These are phyloP conservation scores for Maniola jurtina DNA, from an alignment of 1,140 invertebrate species.

Conservation along the genomic window DNA sequence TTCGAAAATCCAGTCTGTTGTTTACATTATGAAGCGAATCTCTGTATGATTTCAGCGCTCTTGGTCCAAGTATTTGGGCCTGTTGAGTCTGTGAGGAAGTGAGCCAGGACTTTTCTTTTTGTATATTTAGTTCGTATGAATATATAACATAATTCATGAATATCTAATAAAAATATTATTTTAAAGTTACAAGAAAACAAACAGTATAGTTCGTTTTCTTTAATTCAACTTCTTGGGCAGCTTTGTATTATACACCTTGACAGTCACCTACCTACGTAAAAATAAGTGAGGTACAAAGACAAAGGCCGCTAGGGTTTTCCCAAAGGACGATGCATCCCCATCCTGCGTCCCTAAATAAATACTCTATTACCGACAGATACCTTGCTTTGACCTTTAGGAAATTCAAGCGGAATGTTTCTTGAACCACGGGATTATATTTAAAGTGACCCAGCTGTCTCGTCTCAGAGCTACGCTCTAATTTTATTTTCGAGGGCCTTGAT, in stretches of 20 bases:
- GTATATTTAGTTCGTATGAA: too few relatives aligned
- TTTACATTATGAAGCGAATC: too few relatives aligned
- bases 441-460: conserved; percentile 14
- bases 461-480: not conserved
- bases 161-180: too few relatives aligned
- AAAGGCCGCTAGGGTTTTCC: conserved; percentile 29
- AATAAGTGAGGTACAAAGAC: conserved; percentile 28
- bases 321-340: conserved; percentile 22
- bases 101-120: too few relatives aligned
- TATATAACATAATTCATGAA: too few relatives aligned
- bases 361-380: conserved; percentile 33
- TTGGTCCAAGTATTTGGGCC: too few relatives aligned
- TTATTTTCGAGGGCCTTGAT: conserved; percentile 8
- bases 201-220: too few relatives aligned
- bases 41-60: too few relatives aligned
- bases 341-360: conserved; percentile 39
- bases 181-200: too few relatives aligned
- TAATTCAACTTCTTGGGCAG: too few relatives aligned
- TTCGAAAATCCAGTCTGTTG: too few relatives aligned
- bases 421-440: conserved; percentile 20
- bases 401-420: conserved; percentile 16
- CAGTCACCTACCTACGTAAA: not conserved
- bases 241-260: not conserved
- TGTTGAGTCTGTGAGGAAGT: too few relatives aligned
- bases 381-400: conserved; percentile 29